A percentile compares a stretch with the other conserved stretches of the same genome.
These are phyloP conservation scores for Gonocerus acuteangulatus DNA, from an alignment of 2,888 invertebrate genomes.

Conservation along the genomic window DNA sequence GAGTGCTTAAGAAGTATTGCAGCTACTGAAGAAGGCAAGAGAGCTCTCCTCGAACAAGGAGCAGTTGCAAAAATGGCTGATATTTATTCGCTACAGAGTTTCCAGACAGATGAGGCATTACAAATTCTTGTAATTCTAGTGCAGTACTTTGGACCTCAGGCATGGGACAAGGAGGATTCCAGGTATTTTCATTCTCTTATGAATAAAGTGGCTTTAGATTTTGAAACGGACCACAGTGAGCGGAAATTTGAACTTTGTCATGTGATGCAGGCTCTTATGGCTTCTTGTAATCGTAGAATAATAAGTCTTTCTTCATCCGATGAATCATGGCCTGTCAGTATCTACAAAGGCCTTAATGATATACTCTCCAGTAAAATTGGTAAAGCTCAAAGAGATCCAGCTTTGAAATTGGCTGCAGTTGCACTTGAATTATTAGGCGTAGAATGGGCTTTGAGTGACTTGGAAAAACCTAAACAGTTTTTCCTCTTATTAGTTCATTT, in stretches of 20 bases:
- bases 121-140: constrained; percentile 70
- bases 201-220: constrained; percentile 75
- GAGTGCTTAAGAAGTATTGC: constrained; percentile 75
- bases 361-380: constrained; percentile 80
- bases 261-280: constrained; percentile 65
- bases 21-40: constrained; percentile 68
- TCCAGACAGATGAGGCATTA: constrained; percentile 81
- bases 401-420: constrained; percentile 71
- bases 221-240: constrained; percentile 80
- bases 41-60: constrained; percentile 67
- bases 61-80: constrained; percentile 75
- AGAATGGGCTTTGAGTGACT: constrained; percentile 74
- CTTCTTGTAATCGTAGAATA: constrained; percentile 61
- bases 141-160: constrained; percentile 59
- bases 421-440: constrained; percentile 73
- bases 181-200: constrained; percentile 73
- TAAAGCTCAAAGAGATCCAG: constrained; percentile 81
- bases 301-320: constrained; percentile 56
- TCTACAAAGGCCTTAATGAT: constrained; percentile 73
- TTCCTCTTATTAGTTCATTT: constrained; percentile 78
- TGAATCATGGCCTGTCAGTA: constrained; percentile 73
- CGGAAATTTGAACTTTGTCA: constrained; percentile 81
- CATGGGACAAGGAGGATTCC: constrained; percentile 67
- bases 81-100: constrained; percentile 79
- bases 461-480: constrained; percentile 68